A percentile compares a stretch with the other conserved stretches of the same genome.
Conservation (phyloP, 2,797 vertebrate genomes). For the Petrocephalus sullivani region DNA sequence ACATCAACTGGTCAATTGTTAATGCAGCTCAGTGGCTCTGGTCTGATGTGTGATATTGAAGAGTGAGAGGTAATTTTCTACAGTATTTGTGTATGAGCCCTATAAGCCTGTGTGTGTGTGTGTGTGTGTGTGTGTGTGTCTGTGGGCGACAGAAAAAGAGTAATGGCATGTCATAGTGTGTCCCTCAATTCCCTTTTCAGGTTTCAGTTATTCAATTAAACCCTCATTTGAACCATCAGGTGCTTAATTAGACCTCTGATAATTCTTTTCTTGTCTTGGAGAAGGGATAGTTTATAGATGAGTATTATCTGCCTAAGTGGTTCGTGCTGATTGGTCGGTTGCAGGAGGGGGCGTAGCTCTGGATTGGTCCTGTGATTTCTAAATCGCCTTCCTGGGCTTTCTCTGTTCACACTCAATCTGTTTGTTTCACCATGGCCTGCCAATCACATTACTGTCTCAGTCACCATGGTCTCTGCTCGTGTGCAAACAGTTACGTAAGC, state of each 20-base stretch:
- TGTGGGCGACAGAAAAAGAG: conserved; percentile 9
- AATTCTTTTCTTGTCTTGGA: conserved; percentile 53
- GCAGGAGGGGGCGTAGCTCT: background rate
- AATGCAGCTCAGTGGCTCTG: conserved; percentile 14
- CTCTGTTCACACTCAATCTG: conserved; percentile 51
- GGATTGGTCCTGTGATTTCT: conserved; percentile 12
- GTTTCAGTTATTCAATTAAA: conserved; percentile 59
- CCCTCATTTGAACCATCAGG: conserved; percentile 62
- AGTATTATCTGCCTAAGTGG: conserved; percentile 3
- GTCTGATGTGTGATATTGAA: conserved; percentile 15
- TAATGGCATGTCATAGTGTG: background rate
- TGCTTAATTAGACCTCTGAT: conserved; percentile 68
- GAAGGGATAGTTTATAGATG: background rate
- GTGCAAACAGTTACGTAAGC: conserved; percentile 53
- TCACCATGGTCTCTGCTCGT: conserved; percentile 57
- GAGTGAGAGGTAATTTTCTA: background rate
- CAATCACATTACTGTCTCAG: conserved; percentile 52
- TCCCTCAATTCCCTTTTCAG: conserved; percentile 29
- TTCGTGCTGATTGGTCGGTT: background rate
- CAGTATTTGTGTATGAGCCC: conserved; percentile 16
- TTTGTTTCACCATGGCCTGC: conserved; percentile 57
- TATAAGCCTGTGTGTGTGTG: conserved; percentile 26
- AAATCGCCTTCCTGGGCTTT: conserved; percentile 36
- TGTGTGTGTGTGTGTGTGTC: conserved; percentile 32
- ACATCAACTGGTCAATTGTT: conserved; percentile 12